Percentiles rank a stretch among this genome's conserved stretches.
These are phyloP conservation scores for Drosophila nannoptera DNA, from an alignment of 1,140 invertebrate genomes.

Conservation along the genomic window DNA sequence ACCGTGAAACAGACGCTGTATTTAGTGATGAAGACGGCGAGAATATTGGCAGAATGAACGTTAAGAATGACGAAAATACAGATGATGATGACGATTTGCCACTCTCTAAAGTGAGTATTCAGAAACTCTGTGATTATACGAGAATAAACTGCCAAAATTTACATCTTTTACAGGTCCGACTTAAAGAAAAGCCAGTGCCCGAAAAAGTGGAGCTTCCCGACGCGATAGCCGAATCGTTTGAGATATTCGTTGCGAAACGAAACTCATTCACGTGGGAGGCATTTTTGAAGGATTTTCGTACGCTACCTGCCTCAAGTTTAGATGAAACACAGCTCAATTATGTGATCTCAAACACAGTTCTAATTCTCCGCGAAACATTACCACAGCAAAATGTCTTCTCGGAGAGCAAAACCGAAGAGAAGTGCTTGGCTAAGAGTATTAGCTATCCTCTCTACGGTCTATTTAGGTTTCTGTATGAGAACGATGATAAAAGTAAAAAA, in stretches of 20 bases:
- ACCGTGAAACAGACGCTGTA: constrained; percentile 82
- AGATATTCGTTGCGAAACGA: constrained; percentile 68
- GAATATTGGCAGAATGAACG: constrained; percentile 77
- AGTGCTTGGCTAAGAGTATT: constrained; percentile 84
- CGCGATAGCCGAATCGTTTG: constrained; percentile 73
- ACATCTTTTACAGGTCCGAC: constrained; percentile 54
- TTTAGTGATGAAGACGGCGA: constrained; percentile 92
- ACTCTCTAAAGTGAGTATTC: constrained; percentile 82
- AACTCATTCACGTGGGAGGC: constrained; percentile 74
- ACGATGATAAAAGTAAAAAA: constrained; percentile 89
- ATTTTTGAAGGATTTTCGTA: constrained; percentile 74
- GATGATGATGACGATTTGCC: constrained; percentile 94
- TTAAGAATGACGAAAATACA: constrained; percentile 83
- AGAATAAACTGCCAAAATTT: not conserved
- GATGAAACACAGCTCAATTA: constrained; percentile 75
- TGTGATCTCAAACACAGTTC: constrained; percentile 73
- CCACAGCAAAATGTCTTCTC: constrained; percentile 72
- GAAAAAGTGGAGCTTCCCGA: constrained; percentile 73
- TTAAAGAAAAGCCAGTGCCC: constrained; percentile 80
- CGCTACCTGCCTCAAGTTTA: constrained; percentile 64
- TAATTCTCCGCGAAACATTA: constrained; percentile 74
- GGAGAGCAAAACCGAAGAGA: constrained; percentile 81
- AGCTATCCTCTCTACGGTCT: constrained; percentile 90
- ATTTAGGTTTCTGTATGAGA: constrained; percentile 85
- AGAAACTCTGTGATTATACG: not conserved